A percentile compares a stretch with the other conserved stretches of the same genome.
Evolutionary conservation across 2,888 invertebrate species (phyloP).

Genomic region (Dolichopus griseipennis): DNA sequence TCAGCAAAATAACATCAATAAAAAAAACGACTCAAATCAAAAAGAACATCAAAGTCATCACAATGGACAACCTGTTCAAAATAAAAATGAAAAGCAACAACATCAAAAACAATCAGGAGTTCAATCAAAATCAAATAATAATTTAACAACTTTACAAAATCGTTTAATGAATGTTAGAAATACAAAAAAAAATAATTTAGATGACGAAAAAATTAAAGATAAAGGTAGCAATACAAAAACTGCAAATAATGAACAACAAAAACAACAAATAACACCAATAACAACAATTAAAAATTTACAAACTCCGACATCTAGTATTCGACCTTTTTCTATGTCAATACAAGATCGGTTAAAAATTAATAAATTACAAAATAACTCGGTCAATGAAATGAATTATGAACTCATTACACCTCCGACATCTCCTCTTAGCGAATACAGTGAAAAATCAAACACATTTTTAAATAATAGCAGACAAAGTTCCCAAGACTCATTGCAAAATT

Average conservation of each 20-base stretch:
- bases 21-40: constrained; percentile 12
- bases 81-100: constrained; percentile 18
- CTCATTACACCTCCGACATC: not conserved
- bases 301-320: not conserved
- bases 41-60: constrained; percentile 14
- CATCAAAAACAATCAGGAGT: constrained; percentile 2
- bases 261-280: too few relatives aligned
- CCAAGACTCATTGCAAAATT: constrained; percentile 9
- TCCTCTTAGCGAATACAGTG: not conserved
- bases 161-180: not conserved
- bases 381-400: not conserved
- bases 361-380: constrained; percentile 13
- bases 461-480: not conserved
- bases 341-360: constrained; percentile 28
- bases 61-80: constrained; percentile 15
- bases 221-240: not conserved
- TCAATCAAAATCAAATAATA: not conserved
- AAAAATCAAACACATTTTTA: not conserved
- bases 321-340: constrained; percentile 21
- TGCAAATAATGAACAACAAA: not conserved
- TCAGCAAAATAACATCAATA: constrained; percentile 17
- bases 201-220: constrained; percentile 10
- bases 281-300: not conserved
- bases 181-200: not conserved
- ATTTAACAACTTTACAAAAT: not conserved